These are phyloP conservation scores for Clavelina lepadiformis DNA, from an alignment of 23 tunicate genomes.

Conservation along the genomic window DNA sequence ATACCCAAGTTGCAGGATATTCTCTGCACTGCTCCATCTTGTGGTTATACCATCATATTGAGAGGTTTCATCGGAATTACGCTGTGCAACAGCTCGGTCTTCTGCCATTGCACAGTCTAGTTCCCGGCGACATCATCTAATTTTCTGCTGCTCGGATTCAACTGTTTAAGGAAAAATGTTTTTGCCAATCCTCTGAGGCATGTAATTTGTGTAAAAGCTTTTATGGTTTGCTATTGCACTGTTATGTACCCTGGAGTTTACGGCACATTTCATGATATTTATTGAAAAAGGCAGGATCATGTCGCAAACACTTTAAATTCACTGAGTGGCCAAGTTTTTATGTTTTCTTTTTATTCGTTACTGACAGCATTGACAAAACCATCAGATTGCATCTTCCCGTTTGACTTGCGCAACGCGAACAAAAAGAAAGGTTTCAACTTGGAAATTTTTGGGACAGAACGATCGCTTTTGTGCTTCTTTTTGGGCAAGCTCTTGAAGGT, in stretches of 20 bases:
- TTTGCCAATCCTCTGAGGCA: slow-evolving; percentile 7
- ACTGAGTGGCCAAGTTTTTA: too few relatives aligned
- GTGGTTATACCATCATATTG: too few relatives aligned
- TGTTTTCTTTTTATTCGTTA: slow-evolving; percentile 4
- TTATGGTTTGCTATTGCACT: slow-evolving; percentile 51
- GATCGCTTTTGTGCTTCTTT: slow-evolving; percentile 56
- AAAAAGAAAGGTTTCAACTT: slow-evolving; percentile 53
- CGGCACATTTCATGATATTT: too few relatives aligned
- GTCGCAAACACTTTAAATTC: background rate
- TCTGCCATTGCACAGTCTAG: slow-evolving; percentile 31
- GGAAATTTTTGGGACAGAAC: slow-evolving; percentile 64
- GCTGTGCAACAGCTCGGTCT: too few relatives aligned
- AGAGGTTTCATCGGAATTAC: too few relatives aligned
- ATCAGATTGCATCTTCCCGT: slow-evolving; percentile 75
- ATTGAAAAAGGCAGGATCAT: too few relatives aligned
- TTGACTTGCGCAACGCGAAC: slow-evolving; percentile 59
- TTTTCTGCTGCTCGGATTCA: background rate
- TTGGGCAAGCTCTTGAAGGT: slow-evolving; percentile 76
- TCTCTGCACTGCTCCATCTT: background rate
- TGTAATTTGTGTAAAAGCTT: slow-evolving; percentile 28
- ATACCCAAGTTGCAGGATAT: slow-evolving; percentile 23
- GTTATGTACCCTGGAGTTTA: slow-evolving; percentile 32
- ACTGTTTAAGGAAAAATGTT: background rate
- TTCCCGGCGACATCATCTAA: background rate
- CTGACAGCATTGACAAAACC: slow-evolving; percentile 63